Conservation (phyloP, 2,113 vertebrate genomes). For the Menidia beryllina region DNA sequence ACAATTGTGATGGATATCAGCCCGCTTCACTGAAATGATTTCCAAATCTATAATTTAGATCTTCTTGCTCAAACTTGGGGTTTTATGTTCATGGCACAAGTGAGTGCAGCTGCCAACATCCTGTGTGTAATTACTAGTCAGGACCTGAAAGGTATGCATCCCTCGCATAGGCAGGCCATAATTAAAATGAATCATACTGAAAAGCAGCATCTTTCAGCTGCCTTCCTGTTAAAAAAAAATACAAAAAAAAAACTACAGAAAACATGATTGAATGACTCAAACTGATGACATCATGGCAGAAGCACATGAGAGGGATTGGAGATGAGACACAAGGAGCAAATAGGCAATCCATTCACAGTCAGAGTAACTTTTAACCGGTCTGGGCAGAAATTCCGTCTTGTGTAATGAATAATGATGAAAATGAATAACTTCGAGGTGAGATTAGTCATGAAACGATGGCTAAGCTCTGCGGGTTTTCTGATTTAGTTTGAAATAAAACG, state of each 20-base stretch:
- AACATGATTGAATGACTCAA: slow-evolving; percentile 37
- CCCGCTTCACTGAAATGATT: slow-evolving; percentile 4
- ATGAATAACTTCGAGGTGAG: too few species aligned
- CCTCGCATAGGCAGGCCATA: slow-evolving; percentile 39
- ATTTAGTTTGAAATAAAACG: background rate
- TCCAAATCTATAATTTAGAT: slow-evolving; percentile 8
- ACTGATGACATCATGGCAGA: slow-evolving; percentile 63
- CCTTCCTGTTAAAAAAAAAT: slow-evolving; percentile 14
- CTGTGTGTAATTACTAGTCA: slow-evolving; percentile 52
- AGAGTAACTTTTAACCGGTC: slow-evolving; percentile 36
- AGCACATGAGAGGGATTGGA: slow-evolving; percentile 48
- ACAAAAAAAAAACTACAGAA: too few species aligned
- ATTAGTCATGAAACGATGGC: too few species aligned
- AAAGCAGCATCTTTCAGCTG: slow-evolving; percentile 46
- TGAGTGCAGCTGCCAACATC: slow-evolving; percentile 39
- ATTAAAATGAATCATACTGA: slow-evolving; percentile 64
- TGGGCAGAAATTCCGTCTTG: background rate
- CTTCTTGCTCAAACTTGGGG: slow-evolving; percentile 17
- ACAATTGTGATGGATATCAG: background rate
- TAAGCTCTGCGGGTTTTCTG: too few species aligned
- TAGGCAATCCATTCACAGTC: background rate
- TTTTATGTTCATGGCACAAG: slow-evolving; percentile 27
- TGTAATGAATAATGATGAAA: background rate
- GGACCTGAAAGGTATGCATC: slow-evolving; percentile 34
- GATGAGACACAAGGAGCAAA: slow-evolving; percentile 39